Evolutionary conservation across 2,797 vertebrate genomes (phyloP), one percentile per base, ranked within the genome.

Genomic region (Pipistrellus kuhlii): DNA sequence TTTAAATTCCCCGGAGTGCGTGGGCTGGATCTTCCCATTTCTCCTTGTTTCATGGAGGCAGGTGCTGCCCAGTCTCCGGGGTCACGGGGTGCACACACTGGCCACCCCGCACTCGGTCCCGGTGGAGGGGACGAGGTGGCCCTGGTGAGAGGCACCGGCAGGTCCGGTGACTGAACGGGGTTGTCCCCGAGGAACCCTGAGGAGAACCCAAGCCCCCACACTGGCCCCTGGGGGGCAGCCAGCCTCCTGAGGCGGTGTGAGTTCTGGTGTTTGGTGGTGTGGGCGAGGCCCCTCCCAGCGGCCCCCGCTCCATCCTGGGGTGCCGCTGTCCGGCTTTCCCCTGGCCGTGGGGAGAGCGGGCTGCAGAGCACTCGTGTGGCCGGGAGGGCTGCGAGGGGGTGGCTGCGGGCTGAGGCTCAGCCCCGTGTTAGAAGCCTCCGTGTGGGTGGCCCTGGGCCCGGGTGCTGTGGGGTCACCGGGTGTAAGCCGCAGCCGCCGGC

Each of bases 211-310:
- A 13, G 8, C 35, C 53, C 6, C n/a, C 44, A 11, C 0, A 62
- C 13, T 0, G 3, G 13, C 62, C 35, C 0, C 7, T 3, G 2
- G 10, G 0, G n/a, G 62, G 35, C 5, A 23, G 7, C 23, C 4
- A 3, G 8, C 57, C 2, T 17, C 77, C 59, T 41, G 20, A 5
- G 30, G 10, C 0, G 8, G 46, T 14, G 0, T 20, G 13, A 20
- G 25, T 35, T 48, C 44, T 15, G 21, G 48, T 69, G 44, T 82
- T n/a, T 10, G 8, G 0, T 3, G 12, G 41, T 41, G 17, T 21
- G 15, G 46, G 57, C 25, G 15, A 32, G 57, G 73, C 44, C 2
- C 13, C 81, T n/a, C 6, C 41, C 10, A 0, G 25, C 2, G 2
- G 6, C 55, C 48, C 0, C 0, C 0, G 8, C 44, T 27, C 46